These are phyloP conservation scores for Limanda limanda DNA, from an alignment of 2,113 vertebrate species.

Conservation along the genomic window DNA sequence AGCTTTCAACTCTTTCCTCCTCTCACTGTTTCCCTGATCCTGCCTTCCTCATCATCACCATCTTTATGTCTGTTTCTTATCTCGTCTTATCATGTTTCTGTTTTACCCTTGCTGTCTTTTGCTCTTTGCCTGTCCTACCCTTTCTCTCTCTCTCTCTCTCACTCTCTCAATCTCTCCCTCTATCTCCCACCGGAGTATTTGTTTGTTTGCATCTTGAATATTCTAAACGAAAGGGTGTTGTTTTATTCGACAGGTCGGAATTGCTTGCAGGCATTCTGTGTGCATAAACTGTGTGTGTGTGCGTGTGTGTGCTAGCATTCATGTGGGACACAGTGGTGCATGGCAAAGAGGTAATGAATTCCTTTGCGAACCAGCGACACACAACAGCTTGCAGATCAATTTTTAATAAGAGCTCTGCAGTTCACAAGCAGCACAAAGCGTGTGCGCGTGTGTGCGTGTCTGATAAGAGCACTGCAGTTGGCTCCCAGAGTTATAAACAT, in stretches of 20 bases:
- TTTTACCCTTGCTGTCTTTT: conserved; percentile 19
- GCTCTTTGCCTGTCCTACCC: conserved; percentile 14
- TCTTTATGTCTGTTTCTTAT: conserved; percentile 13
- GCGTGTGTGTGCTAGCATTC: conserved; percentile 2
- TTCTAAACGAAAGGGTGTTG: conserved; percentile 73
- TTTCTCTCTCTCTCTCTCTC: conserved; percentile 3
- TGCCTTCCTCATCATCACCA: conserved; percentile 33
- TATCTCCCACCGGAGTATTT: conserved; percentile 67
- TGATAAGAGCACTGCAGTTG: conserved; percentile 76
- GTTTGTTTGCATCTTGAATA: conserved; percentile 79
- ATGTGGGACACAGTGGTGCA: conserved; percentile 60
- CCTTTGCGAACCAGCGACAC: conserved; percentile 78
- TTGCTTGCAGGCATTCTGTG: conserved; percentile 62
- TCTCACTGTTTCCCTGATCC: background rate
- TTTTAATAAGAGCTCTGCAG: conserved; percentile 84
- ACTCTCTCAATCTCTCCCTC: conserved; percentile 29
- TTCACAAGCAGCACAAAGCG: conserved; percentile 72
- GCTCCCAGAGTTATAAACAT: conserved; percentile 77
- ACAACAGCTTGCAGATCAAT: conserved; percentile 85
- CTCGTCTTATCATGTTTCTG: background rate
- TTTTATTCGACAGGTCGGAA: conserved; percentile 69
- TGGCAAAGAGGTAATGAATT: conserved; percentile 82
- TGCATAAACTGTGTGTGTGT: background rate
- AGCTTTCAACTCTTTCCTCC: conserved; percentile 2
- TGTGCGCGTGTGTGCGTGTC: conserved; percentile 46